Conservation (phyloP, 2,888 invertebrate genomes). For the Metalampra italica region DNA sequence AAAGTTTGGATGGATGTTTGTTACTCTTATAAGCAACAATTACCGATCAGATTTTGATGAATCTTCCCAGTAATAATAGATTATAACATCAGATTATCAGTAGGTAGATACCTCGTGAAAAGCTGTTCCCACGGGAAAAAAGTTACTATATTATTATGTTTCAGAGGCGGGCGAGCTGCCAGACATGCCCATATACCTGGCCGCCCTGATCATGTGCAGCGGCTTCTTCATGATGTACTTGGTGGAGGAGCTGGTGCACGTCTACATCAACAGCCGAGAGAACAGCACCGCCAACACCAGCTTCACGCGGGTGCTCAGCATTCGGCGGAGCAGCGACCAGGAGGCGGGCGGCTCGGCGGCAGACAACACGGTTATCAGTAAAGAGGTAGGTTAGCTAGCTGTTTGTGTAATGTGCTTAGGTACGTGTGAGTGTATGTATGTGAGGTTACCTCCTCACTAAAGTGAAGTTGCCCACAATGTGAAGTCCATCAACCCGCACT, state of each 20-base stretch:
- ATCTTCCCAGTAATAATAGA: too few relatives aligned
- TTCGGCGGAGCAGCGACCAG: slow-evolving; percentile 57
- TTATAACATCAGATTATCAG: too few relatives aligned
- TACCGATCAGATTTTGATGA: too few relatives aligned
- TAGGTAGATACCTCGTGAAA: too few relatives aligned
- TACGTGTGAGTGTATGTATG: too few relatives aligned
- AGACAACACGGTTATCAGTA: neutral
- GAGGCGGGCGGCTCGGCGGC: neutral
- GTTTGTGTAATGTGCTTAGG: too few relatives aligned
- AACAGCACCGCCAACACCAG: slow-evolving; percentile 46
- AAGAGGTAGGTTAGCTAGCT: neutral
- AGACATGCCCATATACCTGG: slow-evolving; percentile 79
- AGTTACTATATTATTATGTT: slow-evolving; percentile 13
- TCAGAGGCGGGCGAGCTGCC: slow-evolving; percentile 68
- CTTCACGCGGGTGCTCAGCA: slow-evolving; percentile 53
- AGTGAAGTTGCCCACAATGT: too few relatives aligned
- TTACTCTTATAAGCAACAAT: too few relatives aligned
- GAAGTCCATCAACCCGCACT: too few relatives aligned
- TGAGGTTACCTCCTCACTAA: too few relatives aligned
- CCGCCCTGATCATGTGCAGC: slow-evolving; percentile 85
- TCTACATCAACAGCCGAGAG: slow-evolving; percentile 79
- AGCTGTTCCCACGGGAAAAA: too few relatives aligned
- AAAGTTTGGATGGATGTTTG: too few relatives aligned
- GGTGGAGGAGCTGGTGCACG: slow-evolving; percentile 87
- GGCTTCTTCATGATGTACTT: slow-evolving; percentile 88